Evolutionary conservation across 1,140 invertebrate species (phyloP).

Genomic region (Diorhabda carinulata): DNA sequence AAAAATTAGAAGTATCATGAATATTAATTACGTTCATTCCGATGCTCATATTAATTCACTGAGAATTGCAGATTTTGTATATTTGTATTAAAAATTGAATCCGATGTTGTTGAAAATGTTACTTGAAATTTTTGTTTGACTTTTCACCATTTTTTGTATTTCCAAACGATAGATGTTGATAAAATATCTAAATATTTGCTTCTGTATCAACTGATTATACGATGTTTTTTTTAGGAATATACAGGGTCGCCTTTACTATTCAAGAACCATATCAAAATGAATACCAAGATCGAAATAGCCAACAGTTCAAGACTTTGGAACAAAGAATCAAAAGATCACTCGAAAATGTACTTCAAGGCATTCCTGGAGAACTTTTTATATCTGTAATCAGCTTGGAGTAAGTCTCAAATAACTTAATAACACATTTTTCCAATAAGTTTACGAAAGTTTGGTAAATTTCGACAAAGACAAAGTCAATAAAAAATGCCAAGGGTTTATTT

Average conservation of each 20-base stretch:
- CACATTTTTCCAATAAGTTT: conserved; percentile 1
- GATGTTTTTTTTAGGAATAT: conserved; percentile 35
- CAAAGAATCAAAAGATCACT: conserved; percentile 43
- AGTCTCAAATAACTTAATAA: conserved; percentile 24
- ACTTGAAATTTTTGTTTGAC: too few species aligned
- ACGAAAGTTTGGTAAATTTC: too few species aligned
- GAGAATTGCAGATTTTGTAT: too few species aligned
- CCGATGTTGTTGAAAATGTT: too few species aligned
- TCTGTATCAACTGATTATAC: background rate
- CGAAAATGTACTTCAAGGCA: conserved; percentile 44
- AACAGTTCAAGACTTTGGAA: conserved; percentile 45
- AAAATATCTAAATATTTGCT: background rate
- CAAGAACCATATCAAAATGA: conserved; percentile 44
- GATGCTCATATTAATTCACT: too few species aligned
- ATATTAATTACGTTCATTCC: too few species aligned
- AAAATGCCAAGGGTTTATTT: too few species aligned
- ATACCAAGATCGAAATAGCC: conserved; percentile 44
- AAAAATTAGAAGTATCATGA: too few species aligned
- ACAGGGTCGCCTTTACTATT: conserved; percentile 49
- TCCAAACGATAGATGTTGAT: too few species aligned
- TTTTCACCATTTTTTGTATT: background rate
- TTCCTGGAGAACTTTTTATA: conserved; percentile 47
- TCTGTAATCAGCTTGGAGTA: conserved; percentile 48
- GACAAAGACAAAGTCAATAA: too few species aligned
- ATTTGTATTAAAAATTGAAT: too few species aligned